A percentile compares a stretch with the other conserved stretches of the same genome.
These are phyloP conservation scores for Gambusia yucatana DNA, from an alignment of 2,797 vertebrate genomes.

Conservation along the genomic window DNA sequence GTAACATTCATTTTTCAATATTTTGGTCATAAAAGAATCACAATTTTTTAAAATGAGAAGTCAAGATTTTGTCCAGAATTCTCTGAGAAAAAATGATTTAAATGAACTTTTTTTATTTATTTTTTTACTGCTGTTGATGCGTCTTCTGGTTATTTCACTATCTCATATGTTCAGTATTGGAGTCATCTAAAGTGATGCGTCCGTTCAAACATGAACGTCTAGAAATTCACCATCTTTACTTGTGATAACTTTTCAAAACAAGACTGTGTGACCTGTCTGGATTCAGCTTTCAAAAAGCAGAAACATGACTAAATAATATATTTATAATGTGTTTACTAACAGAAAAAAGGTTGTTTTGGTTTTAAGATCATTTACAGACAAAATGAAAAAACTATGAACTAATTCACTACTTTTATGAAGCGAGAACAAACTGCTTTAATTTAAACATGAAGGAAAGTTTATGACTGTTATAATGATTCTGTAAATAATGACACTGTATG, in stretches of 20 bases:
- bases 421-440: neutral
- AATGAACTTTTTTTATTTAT: neutral
- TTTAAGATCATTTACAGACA: neutral
- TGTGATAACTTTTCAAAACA: neutral
- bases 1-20: slow-evolving; percentile 19
- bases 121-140: neutral
- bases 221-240: neutral
- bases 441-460: too few relatives aligned
- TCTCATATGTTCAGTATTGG: neutral
- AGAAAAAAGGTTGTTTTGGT: neutral
- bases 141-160: neutral
- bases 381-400: neutral
- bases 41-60: neutral
- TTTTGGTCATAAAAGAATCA: neutral
- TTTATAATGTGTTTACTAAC: neutral
- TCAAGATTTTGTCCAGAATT: neutral
- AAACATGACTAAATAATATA: neutral
- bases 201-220: neutral
- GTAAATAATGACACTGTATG: too few relatives aligned
- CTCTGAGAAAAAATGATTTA: too few relatives aligned
- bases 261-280: neutral
- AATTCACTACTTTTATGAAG: neutral
- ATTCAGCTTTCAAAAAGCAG: neutral
- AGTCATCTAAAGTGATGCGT: neutral
- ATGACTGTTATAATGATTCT: too few relatives aligned